Evolutionary conservation across 2,113 vertebrate species (phyloP).

Genomic region (mouse (Mus musculus)): DNA sequence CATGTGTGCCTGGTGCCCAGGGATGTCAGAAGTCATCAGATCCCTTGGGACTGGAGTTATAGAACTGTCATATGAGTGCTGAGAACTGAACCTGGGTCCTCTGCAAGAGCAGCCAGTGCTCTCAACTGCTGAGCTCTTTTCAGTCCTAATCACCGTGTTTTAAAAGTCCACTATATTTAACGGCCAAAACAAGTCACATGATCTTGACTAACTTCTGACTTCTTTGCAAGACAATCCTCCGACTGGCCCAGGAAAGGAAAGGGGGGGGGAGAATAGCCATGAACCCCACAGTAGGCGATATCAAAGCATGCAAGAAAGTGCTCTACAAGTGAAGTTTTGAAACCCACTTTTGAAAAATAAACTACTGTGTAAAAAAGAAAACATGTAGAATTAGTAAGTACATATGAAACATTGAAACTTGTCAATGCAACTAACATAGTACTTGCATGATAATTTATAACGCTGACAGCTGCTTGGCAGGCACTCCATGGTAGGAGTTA

Average conservation of each 20-base stretch:
- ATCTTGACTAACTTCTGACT: neutral
- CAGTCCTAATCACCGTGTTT: neutral
- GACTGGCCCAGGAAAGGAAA: neutral
- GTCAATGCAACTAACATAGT: neutral
- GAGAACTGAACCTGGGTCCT: neutral
- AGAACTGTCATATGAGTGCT: neutral
- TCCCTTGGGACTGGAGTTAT: neutral
- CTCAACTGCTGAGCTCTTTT: neutral
- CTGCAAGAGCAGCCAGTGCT: neutral
- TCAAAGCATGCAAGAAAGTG: neutral
- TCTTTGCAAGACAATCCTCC: neutral
- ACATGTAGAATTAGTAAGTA: neutral
- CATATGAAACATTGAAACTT: slow-evolving; percentile 27
- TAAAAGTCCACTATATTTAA: neutral
- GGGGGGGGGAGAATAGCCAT: neutral
- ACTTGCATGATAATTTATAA: neutral
- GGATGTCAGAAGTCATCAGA: neutral
- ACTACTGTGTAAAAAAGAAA: slow-evolving; percentile 35
- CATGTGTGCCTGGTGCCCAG: neutral
- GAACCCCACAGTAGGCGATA: neutral
- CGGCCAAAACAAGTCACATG: neutral
- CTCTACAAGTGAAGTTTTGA: neutral
- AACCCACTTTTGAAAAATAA: neutral
- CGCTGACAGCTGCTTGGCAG: neutral
- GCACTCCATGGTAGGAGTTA: neutral